Evolutionary conservation across 2,113 vertebrate species (phyloP).

Genomic region (Chaenocephalus aceratus): DNA sequence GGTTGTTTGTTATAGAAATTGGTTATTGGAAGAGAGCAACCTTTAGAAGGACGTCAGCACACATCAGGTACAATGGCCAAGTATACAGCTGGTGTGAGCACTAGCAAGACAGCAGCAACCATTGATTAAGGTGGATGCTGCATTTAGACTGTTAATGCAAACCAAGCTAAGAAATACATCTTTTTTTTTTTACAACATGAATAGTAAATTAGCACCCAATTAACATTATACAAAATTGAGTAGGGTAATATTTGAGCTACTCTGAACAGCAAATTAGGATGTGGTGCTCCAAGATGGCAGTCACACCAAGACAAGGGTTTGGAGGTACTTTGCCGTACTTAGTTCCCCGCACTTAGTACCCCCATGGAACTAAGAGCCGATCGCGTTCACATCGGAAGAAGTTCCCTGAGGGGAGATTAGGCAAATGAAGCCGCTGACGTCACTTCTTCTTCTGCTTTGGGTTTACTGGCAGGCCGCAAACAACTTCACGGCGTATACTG

Average conservation of each 20-base stretch:
- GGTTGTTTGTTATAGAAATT: conserved; percentile 20
- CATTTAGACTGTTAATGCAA: neutral
- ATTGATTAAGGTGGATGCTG: neutral
- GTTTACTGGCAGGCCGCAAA: too few species aligned
- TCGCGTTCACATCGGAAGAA: too few species aligned
- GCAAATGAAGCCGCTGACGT: too few species aligned
- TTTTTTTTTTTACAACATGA: neutral
- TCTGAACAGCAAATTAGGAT: neutral
- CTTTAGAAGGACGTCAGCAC: conserved; percentile 25
- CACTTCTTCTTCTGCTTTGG: too few species aligned
- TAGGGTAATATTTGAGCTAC: neutral
- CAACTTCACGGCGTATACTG: too few species aligned
- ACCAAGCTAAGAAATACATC: neutral
- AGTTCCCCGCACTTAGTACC: too few species aligned
- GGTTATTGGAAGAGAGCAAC: conserved; percentile 20
- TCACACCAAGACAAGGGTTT: neutral
- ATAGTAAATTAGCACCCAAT: neutral
- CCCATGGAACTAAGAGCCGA: too few species aligned
- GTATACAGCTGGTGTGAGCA: conserved; percentile 12
- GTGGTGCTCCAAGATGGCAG: neutral
- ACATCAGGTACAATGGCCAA: conserved; percentile 19
- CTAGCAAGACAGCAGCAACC: neutral
- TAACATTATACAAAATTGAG: conserved; percentile 23
- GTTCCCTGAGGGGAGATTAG: too few species aligned
- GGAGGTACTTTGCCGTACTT: too few species aligned